Evolutionary conservation across 2,797 vertebrate genomes (phyloP), one percentile per base, ranked within the genome.

Genomic region (Sebastes diploproa): DNA sequence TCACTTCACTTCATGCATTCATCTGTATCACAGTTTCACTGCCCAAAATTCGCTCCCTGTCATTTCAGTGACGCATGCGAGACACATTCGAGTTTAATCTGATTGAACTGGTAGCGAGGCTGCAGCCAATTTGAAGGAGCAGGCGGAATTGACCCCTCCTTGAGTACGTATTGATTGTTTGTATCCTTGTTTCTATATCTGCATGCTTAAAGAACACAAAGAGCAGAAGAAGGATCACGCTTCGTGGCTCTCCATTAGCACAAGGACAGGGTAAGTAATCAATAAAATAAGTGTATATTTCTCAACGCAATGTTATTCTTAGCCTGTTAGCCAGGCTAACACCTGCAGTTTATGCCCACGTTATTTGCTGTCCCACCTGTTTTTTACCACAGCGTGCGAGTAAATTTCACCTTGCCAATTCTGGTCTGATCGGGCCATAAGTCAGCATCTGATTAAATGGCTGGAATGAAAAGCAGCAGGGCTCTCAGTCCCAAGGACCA

Each of bases 161-260:
- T 85, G 71, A 89, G 63, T 82, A 75, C 50, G 18, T 88, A 93
- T 91, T 75, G 91, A 93, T 87, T 81, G 85, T 72, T 83, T 87
- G 72, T 14, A 81, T 88, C 72, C 85, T 80, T 83, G 81, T 91
- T 93, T 91, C 82, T 84, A 68, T 80, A 86, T 70, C 64, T 65
- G 71, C 77, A 83, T 86, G 60, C 61, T 72, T 75, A 71, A 73
- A 80, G 78, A 87, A 61, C 46, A 71, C 22, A 54, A 58, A 69
- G 13, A 69, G 61, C 38, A 74, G 66, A 66, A 36, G 60, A 30
- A 16, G 64, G 52, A 66, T 61, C n/a, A 46, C 18, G 36, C 55
- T 69, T 20, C 72, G 25, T 50, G 32, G 55, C 25, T 62, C 56
- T 38, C 63, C 74, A 50, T 42, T 61, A 79, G 36, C 64, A n/a